A percentile compares a stretch with the other conserved stretches of the same genome.
phyloP scores from a whole-genome alignment of 1,140 invertebrate genomes.

The Melipona quadrifasciata region DNA sequence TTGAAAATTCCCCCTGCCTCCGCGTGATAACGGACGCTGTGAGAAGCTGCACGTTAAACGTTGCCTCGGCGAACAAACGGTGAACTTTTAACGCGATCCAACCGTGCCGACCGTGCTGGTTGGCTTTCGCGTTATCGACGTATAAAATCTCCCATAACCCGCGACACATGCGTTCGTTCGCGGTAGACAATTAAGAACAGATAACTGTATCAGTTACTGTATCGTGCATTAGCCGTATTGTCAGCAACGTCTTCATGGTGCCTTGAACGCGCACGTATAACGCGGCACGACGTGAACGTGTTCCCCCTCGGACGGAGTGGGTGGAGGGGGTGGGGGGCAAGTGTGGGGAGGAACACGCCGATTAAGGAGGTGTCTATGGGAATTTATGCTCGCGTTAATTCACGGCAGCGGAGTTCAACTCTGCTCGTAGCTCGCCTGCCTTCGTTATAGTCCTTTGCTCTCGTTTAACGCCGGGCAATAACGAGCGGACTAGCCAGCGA shows the following conservation, averaged over 20 bases:
- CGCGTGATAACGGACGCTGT: background rate
- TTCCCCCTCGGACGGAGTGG: background rate
- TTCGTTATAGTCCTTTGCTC: constrained; percentile 65
- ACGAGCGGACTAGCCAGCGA: constrained; percentile 53
- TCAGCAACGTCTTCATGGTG: constrained; percentile 53
- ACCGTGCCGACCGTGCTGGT: background rate
- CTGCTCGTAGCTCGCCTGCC: background rate
- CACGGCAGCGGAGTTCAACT: constrained; percentile 51
- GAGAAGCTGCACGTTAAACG: background rate
- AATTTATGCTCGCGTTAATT: constrained; percentile 69
- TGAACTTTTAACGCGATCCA: constrained; percentile 24
- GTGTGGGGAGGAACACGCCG: constrained; percentile 59
- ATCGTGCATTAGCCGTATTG: constrained; percentile 56
- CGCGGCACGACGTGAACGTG: constrained; percentile 1
- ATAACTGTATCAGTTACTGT: constrained; percentile 67
- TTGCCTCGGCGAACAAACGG: background rate
- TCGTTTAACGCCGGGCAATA: constrained; percentile 65
- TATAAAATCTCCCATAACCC: constrained; percentile 40
- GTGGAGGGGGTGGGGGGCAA: background rate
- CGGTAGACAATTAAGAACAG: constrained; percentile 57
- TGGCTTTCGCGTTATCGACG: constrained; percentile 44
- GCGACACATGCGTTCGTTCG: constrained; percentile 46
- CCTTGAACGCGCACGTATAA: constrained; percentile 44
- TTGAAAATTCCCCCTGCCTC: background rate
- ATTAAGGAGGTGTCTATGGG: constrained; percentile 70